Base-by-base conservation (phyloP, 2,113 vertebrate genomes). In the Brachionichthys hirsutus region DNA sequence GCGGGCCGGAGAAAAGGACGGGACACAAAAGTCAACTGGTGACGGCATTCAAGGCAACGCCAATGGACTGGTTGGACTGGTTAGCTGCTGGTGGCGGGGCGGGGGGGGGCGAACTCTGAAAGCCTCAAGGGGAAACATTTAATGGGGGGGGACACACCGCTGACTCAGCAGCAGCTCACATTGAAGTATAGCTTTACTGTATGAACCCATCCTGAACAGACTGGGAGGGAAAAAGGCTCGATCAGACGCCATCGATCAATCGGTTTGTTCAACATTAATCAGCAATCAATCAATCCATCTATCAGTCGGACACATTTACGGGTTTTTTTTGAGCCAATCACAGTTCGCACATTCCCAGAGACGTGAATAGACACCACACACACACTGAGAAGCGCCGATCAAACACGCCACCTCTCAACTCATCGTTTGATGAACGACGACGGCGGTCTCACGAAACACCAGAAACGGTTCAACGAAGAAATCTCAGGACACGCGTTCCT, bases 21-120 rank as follows among this genome's bases (percentile, higher is more conserved):
- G 46, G 74, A 72, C 22, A 85, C 85, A 88, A 90, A 86, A 82
- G 87, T 87, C 85, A 89, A 89, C 86, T 87, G 85, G 89, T 87
- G 87, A 85, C 83, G 1, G 80, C 63, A 88, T 90, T 85, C 80
- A 82, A 54, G 67, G 67, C 69, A 17, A 69, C 57, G 62, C 56
- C 30, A 55, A 55, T 56, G 77, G 80, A 76, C 81, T 81, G 67
- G 78, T 81, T 56, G 77, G 80, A 76, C 81, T 81, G 67, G 78
- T 81, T 80, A 83, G 82, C 44, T 60, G 71, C 71, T 83, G 82
- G 70, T 75, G 70, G 35, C 20, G 53, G 15, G 16, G 53, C 41
- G 24, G 11, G 70, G 35, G 24, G 53, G 15, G 16, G 53, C 41
- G 24, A 13, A 12, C 47, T 7, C 36, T 10, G 9, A 12, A 10